Base-by-base conservation (phyloP, 2,888 invertebrate species). In the Sericinus montela region DNA sequence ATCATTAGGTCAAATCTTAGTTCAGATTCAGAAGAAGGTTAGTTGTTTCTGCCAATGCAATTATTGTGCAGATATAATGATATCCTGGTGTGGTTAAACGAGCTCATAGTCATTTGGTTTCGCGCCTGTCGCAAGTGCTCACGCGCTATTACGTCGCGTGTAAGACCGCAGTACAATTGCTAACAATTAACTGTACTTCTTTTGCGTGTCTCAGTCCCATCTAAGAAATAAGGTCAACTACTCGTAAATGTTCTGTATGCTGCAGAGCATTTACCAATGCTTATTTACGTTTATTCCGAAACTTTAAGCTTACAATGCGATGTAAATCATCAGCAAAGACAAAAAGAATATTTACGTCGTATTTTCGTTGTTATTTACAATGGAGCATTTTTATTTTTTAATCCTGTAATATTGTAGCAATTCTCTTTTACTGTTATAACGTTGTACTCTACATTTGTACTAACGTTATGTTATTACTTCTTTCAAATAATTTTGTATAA, bases 121-220 rank as follows among this genome's bases (percentile, higher is more conserved):
- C 67, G 64, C 69, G 67, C 54, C 69, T 69, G 67, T 66, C 69
- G 71, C 74, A 23, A 65, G 63, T 68, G 62, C 71, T 69, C 72
- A 70, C 72, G 62, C 63, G 65, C 68, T 75, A 75, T 80, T 83
- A n/a, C n/a, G n/a, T n/a, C n/a, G 90, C 84, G 88, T 90, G 82
- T 80, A 72, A 72, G 63, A 70, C 73, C 72, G 71, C 78, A 75
- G 65, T 79, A 78, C 82, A 85, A 85, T 86, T 83, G 84, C 80
- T 73, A 65, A 74, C 77, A 84, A 87, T 87, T 79, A 86, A 80
- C 71, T 72, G 76, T 71, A 79, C 75, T 78, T 83, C 83, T 76
- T 86, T 87, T 75, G 80, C 90, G 90, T 83, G 82, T 63, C 72
- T 72, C 69, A 66, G 65, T 70, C 74, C 68, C 71, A 73, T 78